These are phyloP conservation scores for Neolamprologus variostigma DNA, from an alignment of 2,113 vertebrate genomes.

Conservation along the genomic window DNA sequence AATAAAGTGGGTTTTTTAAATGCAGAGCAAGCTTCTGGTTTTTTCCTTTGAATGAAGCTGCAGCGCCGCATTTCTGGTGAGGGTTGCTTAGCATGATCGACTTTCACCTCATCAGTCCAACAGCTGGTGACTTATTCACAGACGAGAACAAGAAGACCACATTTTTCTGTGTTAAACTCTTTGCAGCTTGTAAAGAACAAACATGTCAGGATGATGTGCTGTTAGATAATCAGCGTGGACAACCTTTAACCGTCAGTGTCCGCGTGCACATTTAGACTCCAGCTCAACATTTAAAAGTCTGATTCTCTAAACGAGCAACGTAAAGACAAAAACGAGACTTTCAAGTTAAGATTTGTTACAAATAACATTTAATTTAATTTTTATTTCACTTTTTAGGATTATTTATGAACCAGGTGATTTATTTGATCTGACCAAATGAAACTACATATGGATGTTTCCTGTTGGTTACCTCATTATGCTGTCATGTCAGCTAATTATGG, in stretches of 20 bases:
- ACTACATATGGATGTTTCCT: neutral
- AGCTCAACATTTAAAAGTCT: fast-evolving
- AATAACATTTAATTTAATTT: neutral
- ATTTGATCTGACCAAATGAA: neutral
- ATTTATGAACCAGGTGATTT: neutral
- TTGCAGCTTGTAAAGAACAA: neutral
- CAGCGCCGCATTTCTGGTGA: neutral
- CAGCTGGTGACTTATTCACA: fast-evolving
- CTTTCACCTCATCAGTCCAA: neutral
- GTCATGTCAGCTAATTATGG: neutral
- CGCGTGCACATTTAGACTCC: fast-evolving
- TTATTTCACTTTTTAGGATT: neutral
- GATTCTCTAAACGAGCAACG: neutral
- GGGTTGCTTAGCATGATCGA: neutral
- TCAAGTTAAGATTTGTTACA: fast-evolving
- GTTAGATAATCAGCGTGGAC: fast-evolving
- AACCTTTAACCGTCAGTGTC: fast-evolving
- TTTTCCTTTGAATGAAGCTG: fast-evolving
- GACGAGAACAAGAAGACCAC: fast-evolving
- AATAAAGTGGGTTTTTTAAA: neutral
- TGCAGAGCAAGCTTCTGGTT: neutral
- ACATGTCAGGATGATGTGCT: neutral
- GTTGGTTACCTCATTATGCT: neutral
- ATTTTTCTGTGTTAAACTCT: neutral
- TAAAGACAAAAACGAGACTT: neutral